Evolutionary conservation across 2,113 vertebrate species (phyloP).

Genomic region (Bubo scandiacus): DNA sequence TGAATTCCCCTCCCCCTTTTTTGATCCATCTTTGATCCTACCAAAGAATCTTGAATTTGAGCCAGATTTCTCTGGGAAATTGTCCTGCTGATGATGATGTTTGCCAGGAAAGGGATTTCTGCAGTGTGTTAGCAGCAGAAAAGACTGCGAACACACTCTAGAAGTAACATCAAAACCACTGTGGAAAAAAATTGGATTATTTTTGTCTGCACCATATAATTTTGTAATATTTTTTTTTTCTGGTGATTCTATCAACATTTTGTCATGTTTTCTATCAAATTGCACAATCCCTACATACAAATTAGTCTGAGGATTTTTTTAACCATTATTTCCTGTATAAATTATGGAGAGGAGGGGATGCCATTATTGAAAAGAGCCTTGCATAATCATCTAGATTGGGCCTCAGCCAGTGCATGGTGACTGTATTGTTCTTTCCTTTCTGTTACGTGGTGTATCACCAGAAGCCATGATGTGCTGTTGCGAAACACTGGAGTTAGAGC

Average conservation of each 20-base stretch:
- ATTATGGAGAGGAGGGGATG: background rate
- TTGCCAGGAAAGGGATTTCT: background rate
- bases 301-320: background rate
- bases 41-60: background rate
- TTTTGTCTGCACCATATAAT: background rate
- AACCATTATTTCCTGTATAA: background rate
- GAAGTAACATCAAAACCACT: background rate
- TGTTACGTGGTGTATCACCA: background rate
- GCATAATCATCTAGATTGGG: background rate
- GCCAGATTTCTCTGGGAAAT: constrained; percentile 14
- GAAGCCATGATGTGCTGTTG: background rate
- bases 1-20: background rate
- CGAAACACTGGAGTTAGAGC: background rate
- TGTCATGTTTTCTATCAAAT: background rate
- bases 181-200: background rate
- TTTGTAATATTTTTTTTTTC: background rate
- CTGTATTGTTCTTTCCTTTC: background rate
- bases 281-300: background rate
- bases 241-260: background rate
- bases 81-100: background rate
- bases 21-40: constrained; percentile 1
- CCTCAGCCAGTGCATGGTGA: background rate
- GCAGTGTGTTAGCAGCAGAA: background rate
- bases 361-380: background rate
- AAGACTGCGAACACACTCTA: background rate